Evolutionary conservation across 2,113 vertebrate species (phyloP), one percentile per base, ranked within the genome.

Genomic region (Leucosticte australis): DNA sequence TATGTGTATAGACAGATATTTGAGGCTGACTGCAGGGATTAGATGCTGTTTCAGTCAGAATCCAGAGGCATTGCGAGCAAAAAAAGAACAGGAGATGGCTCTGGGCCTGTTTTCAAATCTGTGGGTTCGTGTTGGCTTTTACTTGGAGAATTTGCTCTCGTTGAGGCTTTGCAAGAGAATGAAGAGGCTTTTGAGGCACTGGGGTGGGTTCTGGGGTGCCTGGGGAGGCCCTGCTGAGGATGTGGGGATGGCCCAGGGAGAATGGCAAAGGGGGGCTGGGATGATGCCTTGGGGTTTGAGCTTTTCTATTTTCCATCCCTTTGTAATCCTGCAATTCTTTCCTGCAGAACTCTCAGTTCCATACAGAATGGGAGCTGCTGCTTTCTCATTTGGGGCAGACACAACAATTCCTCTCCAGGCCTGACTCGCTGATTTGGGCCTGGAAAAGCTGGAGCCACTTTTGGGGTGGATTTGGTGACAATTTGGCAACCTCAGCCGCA

Each of bases 171-270:
- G 37, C 20, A 11, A 50, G 42, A 3, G 39, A 28, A 27, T 1
- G 15, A 39, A 30, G 74, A 28, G 60, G 64, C 1, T 76, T 21
- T 5, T 59, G 2, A 14, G 84, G 1, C 30, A 1, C 0, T 1
- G 30, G 42, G 31, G 7, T 9, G 33, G 7, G 14, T 18, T 60
- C 39, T 30, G 60, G 41, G 74, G 79, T 3, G 56, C 56, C 31
- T 23, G 15, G 11, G 55, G 42, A 63, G 57, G 50, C 30, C 19
- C 17, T 2, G 82, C 20, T 0, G 1, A 35, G 47, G 69, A 0
- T 3, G 31, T 9, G 75, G 50, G 14, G 7, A 2, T 9, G 56
- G 27, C 2, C 5, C 1, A 22, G 69, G 53, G 31, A 35, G 10
- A 19, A 35, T 0, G 63, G 44, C 24, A 31, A 24, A 37, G 28